A percentile compares a stretch with the other conserved stretches of the same genome.
Evolutionary conservation across 2,888 invertebrate genomes (phyloP).

Genomic region (Labia minor): DNA sequence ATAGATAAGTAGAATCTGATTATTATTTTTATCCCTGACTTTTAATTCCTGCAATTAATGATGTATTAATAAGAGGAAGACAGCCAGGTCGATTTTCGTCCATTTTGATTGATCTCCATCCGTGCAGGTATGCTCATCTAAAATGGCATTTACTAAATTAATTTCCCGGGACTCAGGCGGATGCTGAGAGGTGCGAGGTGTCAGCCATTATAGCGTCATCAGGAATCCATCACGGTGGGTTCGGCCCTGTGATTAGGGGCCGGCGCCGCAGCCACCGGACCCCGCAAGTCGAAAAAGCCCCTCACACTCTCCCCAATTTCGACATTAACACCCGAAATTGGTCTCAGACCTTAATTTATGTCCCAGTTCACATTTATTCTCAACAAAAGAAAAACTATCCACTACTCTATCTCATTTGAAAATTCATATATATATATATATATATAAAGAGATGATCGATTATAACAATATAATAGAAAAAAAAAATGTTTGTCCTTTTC

Average conservation of each 20-base stretch:
- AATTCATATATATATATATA: no score
- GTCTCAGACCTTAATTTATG: neutral
- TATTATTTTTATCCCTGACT: no score
- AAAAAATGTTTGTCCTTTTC: neutral
- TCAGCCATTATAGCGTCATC: conserved; percentile 13
- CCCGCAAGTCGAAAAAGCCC: conserved; percentile 17
- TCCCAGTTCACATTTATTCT: neutral
- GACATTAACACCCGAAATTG: conserved; percentile 8
- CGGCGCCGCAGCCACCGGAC: conserved; percentile 21
- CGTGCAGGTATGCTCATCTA: neutral
- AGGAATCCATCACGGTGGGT: conserved; percentile 20
- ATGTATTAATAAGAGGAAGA: neutral
- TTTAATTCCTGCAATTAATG: neutral
- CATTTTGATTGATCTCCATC: neutral
- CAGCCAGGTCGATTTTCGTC: neutral
- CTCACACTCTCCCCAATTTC: neutral
- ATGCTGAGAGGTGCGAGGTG: conserved; percentile 3
- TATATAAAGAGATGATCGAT: no score
- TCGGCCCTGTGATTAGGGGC: conserved; percentile 23
- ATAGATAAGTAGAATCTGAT: no score
- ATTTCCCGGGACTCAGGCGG: neutral
- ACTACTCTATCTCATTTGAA: no score
- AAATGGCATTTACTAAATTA: conserved; percentile 7
- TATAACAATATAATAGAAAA: neutral
- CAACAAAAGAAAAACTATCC: no score